Evolutionary conservation across 2,113 vertebrate species (phyloP), one percentile per base, ranked within the genome.

Genomic region (cat (Felis catus)): DNA sequence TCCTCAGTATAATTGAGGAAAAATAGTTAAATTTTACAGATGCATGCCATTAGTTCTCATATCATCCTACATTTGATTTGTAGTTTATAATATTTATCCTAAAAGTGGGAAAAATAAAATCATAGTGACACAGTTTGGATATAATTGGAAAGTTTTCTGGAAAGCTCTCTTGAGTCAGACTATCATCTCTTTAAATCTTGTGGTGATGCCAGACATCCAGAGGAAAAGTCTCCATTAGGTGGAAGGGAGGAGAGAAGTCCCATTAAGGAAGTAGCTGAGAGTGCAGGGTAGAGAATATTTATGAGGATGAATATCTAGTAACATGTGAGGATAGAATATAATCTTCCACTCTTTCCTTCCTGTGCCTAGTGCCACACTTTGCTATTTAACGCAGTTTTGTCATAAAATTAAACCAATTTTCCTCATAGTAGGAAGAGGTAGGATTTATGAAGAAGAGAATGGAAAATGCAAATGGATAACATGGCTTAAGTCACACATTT

Each of bases 31-130:
- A 70, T 8, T 76, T 96, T 89, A 61, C 55, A 68, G 65, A 29
- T 90, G 15, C 87, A 87, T 95, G 12, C 18, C 31, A 88, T 96
- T 84, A 18, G 3, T 95, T 95, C 4, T 88, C 23, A 63, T 92
- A 84, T 27, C 73, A 86, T 45, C 27, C 7, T 93, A 91, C 88
- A 68, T 91, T 94, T 78, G 19, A 63, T 82, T 78, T 94, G 29
- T 91, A 76, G 36, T 61, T 90, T 76, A 41, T 80, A 39, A 65
- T 86, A 12, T 29, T 92, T 66, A 66, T 6, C 61, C 90, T 55
- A 87, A 65, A 71, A 76, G 9, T 68, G 53, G 81, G 21, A 39
- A 92, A 97, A 87, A 82, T 51, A 55, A 23, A 78, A 89, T 82
- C n/a, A 51, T 81, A 89, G 68, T 82, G 63, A 76, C 11, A 93